Conservation (phyloP, 2,888 invertebrate species). For the Tromatobia lineatoria region DNA sequence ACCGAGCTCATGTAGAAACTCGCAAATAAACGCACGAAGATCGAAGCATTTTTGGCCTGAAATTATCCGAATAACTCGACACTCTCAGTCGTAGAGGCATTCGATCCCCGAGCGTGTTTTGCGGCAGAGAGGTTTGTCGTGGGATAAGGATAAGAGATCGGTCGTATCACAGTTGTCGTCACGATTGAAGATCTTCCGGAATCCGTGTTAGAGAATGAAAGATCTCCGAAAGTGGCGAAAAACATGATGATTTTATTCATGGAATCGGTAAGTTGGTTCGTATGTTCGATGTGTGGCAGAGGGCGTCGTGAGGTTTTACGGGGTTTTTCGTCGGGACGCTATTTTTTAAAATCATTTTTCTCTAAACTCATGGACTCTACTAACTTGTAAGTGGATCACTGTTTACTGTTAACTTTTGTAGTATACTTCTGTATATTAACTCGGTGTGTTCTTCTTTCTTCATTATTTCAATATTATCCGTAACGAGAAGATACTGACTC, state of each 20-base stretch:
- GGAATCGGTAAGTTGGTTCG: slow-evolving; percentile 9
- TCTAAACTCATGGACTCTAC: slow-evolving; percentile 41
- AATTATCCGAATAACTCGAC: neutral
- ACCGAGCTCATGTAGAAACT: slow-evolving; percentile 15
- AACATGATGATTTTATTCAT: neutral
- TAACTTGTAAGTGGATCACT: slow-evolving; percentile 39
- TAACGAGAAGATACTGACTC: slow-evolving; percentile 58
- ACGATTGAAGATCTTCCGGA: slow-evolving; percentile 23
- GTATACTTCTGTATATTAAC: slow-evolving; percentile 35
- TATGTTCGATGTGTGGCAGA: slow-evolving; percentile 26
- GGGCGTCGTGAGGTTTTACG: slow-evolving; percentile 19
- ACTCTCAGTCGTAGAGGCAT: neutral
- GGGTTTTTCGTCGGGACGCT: slow-evolving; percentile 15
- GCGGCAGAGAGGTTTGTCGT: slow-evolving; percentile 9
- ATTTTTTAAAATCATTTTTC: neutral
- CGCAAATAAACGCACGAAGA: neutral
- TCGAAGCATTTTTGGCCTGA: no score
- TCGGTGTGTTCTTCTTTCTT: slow-evolving; percentile 26
- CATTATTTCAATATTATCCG: slow-evolving; percentile 33
- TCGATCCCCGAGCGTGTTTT: neutral
- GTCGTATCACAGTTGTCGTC: neutral
- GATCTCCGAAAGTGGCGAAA: slow-evolving; percentile 22
- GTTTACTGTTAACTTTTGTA: slow-evolving; percentile 28
- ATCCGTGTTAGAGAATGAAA: neutral
- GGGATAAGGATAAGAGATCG: slow-evolving; percentile 22